A percentile compares a stretch with the other conserved stretches of the same genome.
Conservation (phyloP, 2,797 vertebrate species). For the Gallinago nigripennis region DNA sequence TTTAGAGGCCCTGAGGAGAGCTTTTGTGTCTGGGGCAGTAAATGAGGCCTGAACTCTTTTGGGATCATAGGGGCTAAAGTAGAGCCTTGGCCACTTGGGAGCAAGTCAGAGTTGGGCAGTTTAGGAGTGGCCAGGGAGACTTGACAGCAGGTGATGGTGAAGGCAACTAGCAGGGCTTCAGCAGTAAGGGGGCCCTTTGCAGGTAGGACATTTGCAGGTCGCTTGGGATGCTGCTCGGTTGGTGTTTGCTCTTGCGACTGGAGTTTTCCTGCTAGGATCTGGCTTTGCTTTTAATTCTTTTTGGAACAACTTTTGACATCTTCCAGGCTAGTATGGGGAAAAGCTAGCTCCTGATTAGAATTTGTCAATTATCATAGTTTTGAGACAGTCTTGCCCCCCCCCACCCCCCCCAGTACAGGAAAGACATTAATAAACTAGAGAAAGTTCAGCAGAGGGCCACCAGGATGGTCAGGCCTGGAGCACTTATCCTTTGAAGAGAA, state of each 20-base stretch:
- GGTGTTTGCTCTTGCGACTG: neutral
- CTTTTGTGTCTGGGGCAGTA: neutral
- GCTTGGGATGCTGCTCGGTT: neutral
- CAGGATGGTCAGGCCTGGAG: neutral
- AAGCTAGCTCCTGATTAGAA: neutral
- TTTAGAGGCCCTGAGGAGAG: neutral
- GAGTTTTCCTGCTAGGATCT: neutral
- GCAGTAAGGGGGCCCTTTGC: neutral
- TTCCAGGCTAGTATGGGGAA: neutral
- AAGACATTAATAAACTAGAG: neutral
- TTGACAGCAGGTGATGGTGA: neutral
- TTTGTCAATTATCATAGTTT: neutral
- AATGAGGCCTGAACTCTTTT: neutral
- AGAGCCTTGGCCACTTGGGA: neutral
- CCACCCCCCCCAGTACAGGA: too few relatives aligned
- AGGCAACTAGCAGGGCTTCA: neutral
- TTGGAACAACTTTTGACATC: neutral
- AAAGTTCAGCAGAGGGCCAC: neutral
- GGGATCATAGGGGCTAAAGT: too few relatives aligned
- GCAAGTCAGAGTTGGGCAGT: neutral
- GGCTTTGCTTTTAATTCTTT: neutral
- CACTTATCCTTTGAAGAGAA: too few relatives aligned
- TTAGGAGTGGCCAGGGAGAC: neutral
- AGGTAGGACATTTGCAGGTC: neutral
- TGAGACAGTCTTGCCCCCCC: neutral